phyloP scores from a whole-genome alignment of 2,888 invertebrate genomes.

The Nemotelus nigrinus region DNA sequence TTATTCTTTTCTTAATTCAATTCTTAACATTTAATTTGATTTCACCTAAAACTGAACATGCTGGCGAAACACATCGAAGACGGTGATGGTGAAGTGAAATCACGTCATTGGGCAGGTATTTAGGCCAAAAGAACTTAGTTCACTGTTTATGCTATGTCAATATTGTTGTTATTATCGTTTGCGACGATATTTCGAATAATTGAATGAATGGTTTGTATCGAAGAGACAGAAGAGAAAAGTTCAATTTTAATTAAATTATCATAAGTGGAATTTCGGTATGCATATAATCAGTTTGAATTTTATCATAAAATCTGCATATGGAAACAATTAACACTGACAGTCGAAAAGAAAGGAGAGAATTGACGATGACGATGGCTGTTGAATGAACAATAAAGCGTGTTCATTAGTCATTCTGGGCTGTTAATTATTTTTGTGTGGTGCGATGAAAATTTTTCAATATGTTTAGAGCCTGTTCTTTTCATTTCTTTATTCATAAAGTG shows the following conservation, averaged over 20 bases:
- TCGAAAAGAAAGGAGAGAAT: too few relatives aligned
- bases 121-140: background rate
- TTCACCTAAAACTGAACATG: background rate
- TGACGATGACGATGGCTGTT: too few relatives aligned
- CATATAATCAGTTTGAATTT: background rate
- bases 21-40: background rate
- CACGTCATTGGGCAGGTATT: background rate
- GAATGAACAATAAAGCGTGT: too few relatives aligned
- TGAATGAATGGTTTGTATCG: background rate
- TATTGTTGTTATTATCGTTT: too few relatives aligned
- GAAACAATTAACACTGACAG: background rate
- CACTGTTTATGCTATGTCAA: too few relatives aligned
- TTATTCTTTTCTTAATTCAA: background rate
- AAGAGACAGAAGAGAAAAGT: background rate
- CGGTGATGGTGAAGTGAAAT: background rate
- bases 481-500: too few relatives aligned
- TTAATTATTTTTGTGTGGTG: too few relatives aligned
- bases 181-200: background rate
- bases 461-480: too few relatives aligned
- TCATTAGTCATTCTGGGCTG: too few relatives aligned
- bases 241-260: constrained; percentile 26
- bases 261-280: constrained; percentile 17
- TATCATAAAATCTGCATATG: background rate
- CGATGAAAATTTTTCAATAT: too few relatives aligned
- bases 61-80: background rate